Evolutionary conservation across 35 echinoderm and acorn worm genomes (phyloP).

Genomic region (Lytechinus pictus): DNA sequence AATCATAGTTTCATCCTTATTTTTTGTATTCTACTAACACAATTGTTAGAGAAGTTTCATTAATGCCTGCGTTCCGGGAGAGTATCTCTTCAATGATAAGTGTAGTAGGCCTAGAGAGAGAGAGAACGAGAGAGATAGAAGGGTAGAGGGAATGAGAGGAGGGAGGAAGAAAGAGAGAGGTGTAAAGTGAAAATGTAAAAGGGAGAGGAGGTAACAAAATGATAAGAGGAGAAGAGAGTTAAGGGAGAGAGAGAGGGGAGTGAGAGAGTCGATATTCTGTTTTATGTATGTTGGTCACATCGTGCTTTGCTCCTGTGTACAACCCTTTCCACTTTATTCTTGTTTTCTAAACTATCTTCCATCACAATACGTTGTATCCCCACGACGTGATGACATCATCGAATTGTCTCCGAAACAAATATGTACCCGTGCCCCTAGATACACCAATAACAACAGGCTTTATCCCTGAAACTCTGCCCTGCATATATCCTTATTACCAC

Average conservation of each 20-base stretch:
- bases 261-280: background rate
- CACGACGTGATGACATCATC: slow-evolving; percentile 22
- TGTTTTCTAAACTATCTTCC: background rate
- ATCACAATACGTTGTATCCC: slow-evolving; percentile 13
- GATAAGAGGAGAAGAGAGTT: too few relatives aligned
- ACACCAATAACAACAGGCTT: slow-evolving; percentile 8
- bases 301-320: background rate
- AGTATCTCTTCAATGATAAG: too few relatives aligned
- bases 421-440: background rate
- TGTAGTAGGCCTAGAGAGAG: background rate
- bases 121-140: background rate
- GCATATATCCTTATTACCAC: background rate
- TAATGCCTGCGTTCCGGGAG: too few relatives aligned
- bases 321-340: background rate
- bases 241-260: background rate
- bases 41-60: too few relatives aligned
- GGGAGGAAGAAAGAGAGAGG: background rate
- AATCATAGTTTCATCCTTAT: too few relatives aligned
- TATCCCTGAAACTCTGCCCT: background rate
- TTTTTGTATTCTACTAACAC: too few relatives aligned
- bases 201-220: background rate
- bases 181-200: too few relatives aligned
- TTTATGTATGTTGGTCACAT: background rate
- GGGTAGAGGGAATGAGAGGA: background rate
- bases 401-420: slow-evolving; percentile 28